These are phyloP conservation scores for Antechinus flavipes DNA, from an alignment of 2,113 vertebrate genomes.

Conservation along the genomic window DNA sequence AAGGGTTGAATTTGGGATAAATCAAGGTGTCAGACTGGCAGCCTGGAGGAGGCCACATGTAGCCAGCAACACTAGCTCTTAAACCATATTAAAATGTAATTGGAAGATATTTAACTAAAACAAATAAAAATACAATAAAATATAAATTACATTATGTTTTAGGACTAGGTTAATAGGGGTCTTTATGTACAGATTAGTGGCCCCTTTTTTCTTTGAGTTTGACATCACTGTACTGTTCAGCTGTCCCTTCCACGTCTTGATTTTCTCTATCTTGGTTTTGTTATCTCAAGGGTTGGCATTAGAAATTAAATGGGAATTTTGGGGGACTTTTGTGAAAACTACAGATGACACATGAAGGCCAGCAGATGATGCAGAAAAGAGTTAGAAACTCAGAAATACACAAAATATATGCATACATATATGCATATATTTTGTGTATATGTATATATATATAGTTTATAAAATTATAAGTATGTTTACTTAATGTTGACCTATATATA, in stretches of 20 bases:
- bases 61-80: background rate
- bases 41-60: background rate
- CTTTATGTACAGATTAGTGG: background rate
- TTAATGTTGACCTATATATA: background rate
- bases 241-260: background rate
- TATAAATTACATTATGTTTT: background rate
- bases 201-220: background rate
- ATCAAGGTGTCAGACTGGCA: background rate
- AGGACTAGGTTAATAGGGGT: background rate
- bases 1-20: background rate
- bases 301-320: background rate
- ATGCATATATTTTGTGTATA: too few species aligned
- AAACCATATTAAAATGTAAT: background rate
- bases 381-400: background rate
- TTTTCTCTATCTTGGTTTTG: background rate
- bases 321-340: background rate
- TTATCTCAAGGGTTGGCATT: too few species aligned
- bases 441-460: too few species aligned
- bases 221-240: too few species aligned
- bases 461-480: background rate
- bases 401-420: background rate
- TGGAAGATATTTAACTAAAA: background rate
- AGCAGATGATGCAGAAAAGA: background rate
- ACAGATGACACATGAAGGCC: background rate
- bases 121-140: background rate